These are phyloP conservation scores for Gallinago nigripennis DNA, from an alignment of 2,797 vertebrate genomes.

Conservation along the genomic window DNA sequence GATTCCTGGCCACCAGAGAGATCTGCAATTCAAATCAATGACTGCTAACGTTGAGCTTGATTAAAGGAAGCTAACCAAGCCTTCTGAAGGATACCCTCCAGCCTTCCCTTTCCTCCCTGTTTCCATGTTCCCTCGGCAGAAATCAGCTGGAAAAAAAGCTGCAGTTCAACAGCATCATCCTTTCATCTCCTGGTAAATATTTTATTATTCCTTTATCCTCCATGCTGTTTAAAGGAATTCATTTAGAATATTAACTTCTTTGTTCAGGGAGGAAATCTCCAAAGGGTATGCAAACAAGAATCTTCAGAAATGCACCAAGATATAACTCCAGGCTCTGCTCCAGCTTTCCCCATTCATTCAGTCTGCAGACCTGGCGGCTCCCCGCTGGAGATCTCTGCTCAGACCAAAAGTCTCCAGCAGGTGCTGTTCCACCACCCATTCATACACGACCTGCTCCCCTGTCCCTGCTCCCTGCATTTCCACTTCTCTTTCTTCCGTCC, in stretches of 20 bases:
- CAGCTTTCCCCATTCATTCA: conserved; percentile 60
- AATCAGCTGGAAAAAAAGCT: neutral
- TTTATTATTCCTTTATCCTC: conserved; percentile 48
- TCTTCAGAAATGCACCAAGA: conserved; percentile 27
- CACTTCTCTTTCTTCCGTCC: neutral
- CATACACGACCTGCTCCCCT: neutral
- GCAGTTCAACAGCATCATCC: conserved; percentile 7
- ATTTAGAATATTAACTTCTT: conserved; percentile 51
- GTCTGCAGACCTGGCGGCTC: conserved; percentile 31
- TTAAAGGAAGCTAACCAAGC: conserved; percentile 10
- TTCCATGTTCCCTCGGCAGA: conserved; percentile 13
- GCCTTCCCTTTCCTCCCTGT: neutral
- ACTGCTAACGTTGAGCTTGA: neutral
- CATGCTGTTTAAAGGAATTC: conserved; percentile 30
- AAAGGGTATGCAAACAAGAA: neutral
- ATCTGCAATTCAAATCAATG: neutral
- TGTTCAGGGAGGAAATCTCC: conserved; percentile 32
- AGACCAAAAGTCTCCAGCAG: neutral
- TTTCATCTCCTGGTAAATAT: conserved; percentile 48
- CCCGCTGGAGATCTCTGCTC: conserved; percentile 12
- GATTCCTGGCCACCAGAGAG: conserved; percentile 8
- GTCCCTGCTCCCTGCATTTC: neutral
- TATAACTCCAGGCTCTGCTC: conserved; percentile 42
- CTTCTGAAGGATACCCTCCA: neutral
- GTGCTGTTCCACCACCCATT: neutral